Evolutionary conservation across 2,888 invertebrate genomes (phyloP), one percentile per base, ranked within the genome.

Genomic region (Malacosoma neustria): DNA sequence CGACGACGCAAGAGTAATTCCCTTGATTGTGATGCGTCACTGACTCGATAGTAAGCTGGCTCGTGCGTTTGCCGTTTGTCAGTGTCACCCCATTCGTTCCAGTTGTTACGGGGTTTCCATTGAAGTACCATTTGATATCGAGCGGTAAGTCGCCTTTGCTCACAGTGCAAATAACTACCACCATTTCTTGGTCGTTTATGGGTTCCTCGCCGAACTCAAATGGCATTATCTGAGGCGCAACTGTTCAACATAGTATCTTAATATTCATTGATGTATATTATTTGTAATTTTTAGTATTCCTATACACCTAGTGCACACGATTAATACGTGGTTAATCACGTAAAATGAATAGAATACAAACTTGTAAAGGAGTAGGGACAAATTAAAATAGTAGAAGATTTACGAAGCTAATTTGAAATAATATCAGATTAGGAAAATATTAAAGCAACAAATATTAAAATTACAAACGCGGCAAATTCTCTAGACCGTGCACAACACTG

Each of bases 81-180:
- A 87, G 72, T 32, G 87, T 72, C 7, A 87, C 73, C 33, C 91
- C 79, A 38, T 89, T 89, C 42, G 76, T 76, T 46, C 85, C 87
- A 51, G 79, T 85, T 47, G 56, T 65, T 14, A 87, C 55, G 12
- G 61, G 48, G 42, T 66, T 64, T 37, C 72, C 79, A 48, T 88
- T 86, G 54, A 89, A 87, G 46, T 81, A 89, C 94, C 94, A 95
- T 34, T 87, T 87, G 41, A 95, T 92, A 48, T 88, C 88, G 40
- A 95, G 81, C 6, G 95, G 95, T 44, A 91, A 72, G 68, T 95
- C 95, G 22, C 95, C 94, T 69, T 92, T 92, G 49, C 87, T 89
- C 13, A 92, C 92, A 30, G 90, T 88, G 67, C 94, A 94, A 36
- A 89, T 89, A 11, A 89, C 89, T 13, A 91, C 90, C 22, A 90